Evolutionary conservation across 2,888 invertebrate species (phyloP), one percentile per base, ranked within the genome.

Genomic region (Cylindroiulus punctatus): DNA sequence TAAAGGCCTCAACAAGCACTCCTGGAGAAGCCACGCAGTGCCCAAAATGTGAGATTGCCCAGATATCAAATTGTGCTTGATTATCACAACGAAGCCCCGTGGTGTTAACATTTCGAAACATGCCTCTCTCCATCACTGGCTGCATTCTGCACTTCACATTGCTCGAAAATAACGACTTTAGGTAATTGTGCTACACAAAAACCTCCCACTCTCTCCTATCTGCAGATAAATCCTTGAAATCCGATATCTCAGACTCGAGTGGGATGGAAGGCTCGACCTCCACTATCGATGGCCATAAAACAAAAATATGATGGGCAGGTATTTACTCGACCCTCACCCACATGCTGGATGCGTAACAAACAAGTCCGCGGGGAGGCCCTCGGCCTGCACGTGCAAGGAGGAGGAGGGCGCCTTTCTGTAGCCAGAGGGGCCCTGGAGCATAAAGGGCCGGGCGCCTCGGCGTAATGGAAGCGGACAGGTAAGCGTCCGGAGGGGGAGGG

Each of bases 301-400:
- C 19, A 52, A 52, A 52, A 52, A 52, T 19, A 76, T 76, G 76
- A 26, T 26, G 14, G 65, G 65, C 26, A 65, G 65, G 65, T 65
- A 65, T 65, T 65, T 65, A 26, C 76, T 76, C 76, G 76, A 76
- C 65, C 65, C 65, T 76, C 76, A 76, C 76, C 76, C 76, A 76
- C 76, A 30, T 30, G 30, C 52, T 52, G 4, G 12, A 52, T n/a
- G 17, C 76, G 76, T 76, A 14, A 76, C 22, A 76, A 65, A 26
- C 44, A 76, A 76, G 30, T 76, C 12, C 8, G 76, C 52, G 5
- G 52, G 52, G 52, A 52, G n/a, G 52, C 52, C 52, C 19, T n/a
- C 19, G n/a, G 52, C 14, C 30, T 76, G 76, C 76, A 76, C 76
- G 76, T 76, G 76, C 65, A 65, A 22, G 57, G 2, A 36, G 36